Evolutionary conservation across 2,113 vertebrate genomes (phyloP).

Genomic region (Puntigrus tetrazona): DNA sequence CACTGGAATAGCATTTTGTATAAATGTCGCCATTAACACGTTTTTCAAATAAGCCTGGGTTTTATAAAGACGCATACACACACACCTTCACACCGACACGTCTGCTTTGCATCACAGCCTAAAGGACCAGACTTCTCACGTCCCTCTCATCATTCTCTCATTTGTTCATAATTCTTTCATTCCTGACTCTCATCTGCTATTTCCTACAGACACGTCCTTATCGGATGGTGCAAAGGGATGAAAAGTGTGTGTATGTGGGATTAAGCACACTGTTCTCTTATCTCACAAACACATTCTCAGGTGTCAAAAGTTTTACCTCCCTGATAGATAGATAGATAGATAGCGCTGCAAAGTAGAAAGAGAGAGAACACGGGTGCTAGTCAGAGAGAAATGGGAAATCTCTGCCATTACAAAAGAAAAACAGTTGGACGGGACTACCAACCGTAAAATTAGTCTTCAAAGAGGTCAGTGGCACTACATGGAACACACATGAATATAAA

Average conservation of each 20-base stretch:
- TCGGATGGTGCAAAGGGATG: background rate
- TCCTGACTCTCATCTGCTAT: conserved; percentile 9
- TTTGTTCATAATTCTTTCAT: conserved; percentile 23
- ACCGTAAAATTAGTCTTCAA: background rate
- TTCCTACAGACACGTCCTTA: conserved; percentile 21
- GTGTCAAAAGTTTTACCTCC: conserved; percentile 36
- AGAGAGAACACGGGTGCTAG: background rate
- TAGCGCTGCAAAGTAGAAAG: too few species aligned
- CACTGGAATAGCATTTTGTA: too few species aligned
- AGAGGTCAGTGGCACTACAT: background rate
- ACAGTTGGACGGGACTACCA: background rate
- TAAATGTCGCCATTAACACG: too few species aligned
- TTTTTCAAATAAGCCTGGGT: background rate
- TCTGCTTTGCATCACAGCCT: background rate
- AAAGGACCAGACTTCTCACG: background rate
- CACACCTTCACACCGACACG: background rate
- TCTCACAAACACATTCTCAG: conserved; percentile 39
- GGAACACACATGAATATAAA: background rate
- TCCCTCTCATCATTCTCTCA: background rate
- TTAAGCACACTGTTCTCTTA: conserved; percentile 25
- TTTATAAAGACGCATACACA: too few species aligned
- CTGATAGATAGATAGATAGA: conserved; percentile 29
- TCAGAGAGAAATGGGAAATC: background rate
- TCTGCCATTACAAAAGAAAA: background rate
- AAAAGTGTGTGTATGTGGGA: background rate